Percentiles rank a stretch among this genome's conserved stretches.
These are phyloP conservation scores for Fregata magnificens DNA, from an alignment of 2,113 vertebrate genomes.

Conservation along the genomic window DNA sequence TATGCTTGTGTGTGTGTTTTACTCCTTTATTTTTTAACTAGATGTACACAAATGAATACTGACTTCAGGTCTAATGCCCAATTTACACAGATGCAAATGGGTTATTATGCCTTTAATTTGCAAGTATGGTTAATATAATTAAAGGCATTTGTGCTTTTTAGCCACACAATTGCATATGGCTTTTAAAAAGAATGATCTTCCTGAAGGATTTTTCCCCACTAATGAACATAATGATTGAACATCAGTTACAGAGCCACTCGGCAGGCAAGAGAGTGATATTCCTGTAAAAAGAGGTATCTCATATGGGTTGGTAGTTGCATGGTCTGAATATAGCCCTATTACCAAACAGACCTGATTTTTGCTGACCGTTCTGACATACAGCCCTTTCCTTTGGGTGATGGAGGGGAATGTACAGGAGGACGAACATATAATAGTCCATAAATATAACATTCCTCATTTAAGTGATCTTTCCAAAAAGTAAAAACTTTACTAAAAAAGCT, in stretches of 20 bases:
- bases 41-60: neutral
- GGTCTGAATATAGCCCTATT: neutral
- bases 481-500: neutral
- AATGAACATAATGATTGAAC: slow-evolving; percentile 6
- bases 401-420: neutral
- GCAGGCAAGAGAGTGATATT: neutral
- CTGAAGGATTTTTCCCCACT: slow-evolving; percentile 10
- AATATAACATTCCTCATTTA: neutral
- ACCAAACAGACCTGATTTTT: neutral
- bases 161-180: neutral
- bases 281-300: neutral
- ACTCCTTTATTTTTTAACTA: neutral
- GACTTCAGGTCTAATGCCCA: neutral
- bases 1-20: neutral
- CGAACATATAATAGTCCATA: neutral
- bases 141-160: slow-evolving; percentile 37
- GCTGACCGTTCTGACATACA: neutral
- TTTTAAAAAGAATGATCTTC: neutral
- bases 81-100: neutral
- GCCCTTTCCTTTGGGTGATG: neutral
- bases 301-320: neutral
- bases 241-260: neutral
- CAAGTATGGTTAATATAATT: slow-evolving; percentile 1
- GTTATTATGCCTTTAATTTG: slow-evolving; percentile 34
- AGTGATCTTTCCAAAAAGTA: neutral